These are phyloP conservation scores for Lysandra bellargus DNA, from an alignment of 2,888 invertebrate species.

Conservation along the genomic window DNA sequence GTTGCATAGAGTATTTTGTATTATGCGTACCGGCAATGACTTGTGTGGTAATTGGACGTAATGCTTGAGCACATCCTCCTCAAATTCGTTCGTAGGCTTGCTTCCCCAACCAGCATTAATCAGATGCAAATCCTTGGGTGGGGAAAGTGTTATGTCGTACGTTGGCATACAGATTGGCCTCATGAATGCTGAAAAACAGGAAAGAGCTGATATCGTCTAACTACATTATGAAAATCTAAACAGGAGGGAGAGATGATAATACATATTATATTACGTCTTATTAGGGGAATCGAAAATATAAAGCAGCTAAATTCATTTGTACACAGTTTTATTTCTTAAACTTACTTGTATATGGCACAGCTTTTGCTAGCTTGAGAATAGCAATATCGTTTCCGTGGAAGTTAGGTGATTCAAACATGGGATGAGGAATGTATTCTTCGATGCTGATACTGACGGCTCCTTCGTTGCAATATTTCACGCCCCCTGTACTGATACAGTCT, in stretches of 20 bases:
- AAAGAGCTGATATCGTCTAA: not conserved
- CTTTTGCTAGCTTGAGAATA: constrained; percentile 57
- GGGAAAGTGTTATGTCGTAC: constrained; percentile 43
- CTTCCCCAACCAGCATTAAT: constrained; percentile 71
- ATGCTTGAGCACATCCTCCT: constrained; percentile 50
- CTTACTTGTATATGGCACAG: constrained; percentile 59
- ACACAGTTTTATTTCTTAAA: not conserved
- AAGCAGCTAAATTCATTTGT: not conserved
- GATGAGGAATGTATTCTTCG: constrained; percentile 58
- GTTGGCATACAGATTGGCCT: constrained; percentile 53
- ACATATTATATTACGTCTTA: no score
- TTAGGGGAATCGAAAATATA: not conserved
- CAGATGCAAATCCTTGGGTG: constrained; percentile 44
- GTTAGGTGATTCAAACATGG: constrained; percentile 39
- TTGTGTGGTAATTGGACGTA: constrained; percentile 46
- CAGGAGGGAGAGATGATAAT: not conserved
- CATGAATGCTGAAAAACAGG: constrained; percentile 50
- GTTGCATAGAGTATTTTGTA: not conserved
- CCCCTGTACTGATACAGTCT: constrained; percentile 60
- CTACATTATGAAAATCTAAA: not conserved
- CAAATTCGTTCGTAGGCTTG: constrained; percentile 50
- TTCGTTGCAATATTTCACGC: constrained; percentile 63
- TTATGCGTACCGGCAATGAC: constrained; percentile 37
- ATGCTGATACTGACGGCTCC: constrained; percentile 57
- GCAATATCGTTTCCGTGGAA: constrained; percentile 59